Base-by-base conservation (phyloP, 1,140 invertebrate genomes). In the Anadara kagoshimensis region DNA sequence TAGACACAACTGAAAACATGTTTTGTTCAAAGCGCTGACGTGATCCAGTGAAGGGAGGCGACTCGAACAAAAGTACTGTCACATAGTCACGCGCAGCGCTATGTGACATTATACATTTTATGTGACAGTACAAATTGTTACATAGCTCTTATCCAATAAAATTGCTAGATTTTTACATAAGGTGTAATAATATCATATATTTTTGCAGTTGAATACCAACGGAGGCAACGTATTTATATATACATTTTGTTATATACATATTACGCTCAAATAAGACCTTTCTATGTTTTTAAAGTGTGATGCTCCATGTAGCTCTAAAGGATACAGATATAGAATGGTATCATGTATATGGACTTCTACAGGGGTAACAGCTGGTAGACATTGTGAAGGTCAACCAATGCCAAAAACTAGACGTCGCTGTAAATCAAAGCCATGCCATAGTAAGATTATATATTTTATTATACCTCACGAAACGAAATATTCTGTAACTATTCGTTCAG, bases 281-380 rank as follows among this genome's bases (percentile, higher is more conserved):
- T 62, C 12, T 29, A 22, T 57, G 5, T 58, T 44, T 43, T 47
- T 24, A 0, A 20, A 71, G 69, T 71, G 69, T 66, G 41, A 75
- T n/a, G 77, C 73, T 8, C 67, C 72, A 14, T 83, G 81, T 73
- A 79, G 73, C 16, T 41, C 66, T 26, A 72, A 66, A 14, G 80
- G 82, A 11, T 72, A 77, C 41, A 76, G 75, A 66, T 73, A 73
- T 4, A 65, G 82, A 41, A 79, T 79, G 68, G 63, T 84, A 14
- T 79, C 57, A 14, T 84, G 82, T 57, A 67, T 81, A 14, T 84
- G 82, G 82, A 63, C 73, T 18, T 66, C 51, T 14, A 77, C 67
- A 7, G 78, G 75, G 24, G 24, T 69, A 26, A 67, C 78, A 14
- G 82, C 80, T 1, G 80, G 78, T 1, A 56, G 75, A 14, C 66